A percentile compares a stretch with the other conserved stretches of the same genome.
Conservation (phyloP, 2,888 invertebrate species). For the Lepidochrysops patricia region DNA sequence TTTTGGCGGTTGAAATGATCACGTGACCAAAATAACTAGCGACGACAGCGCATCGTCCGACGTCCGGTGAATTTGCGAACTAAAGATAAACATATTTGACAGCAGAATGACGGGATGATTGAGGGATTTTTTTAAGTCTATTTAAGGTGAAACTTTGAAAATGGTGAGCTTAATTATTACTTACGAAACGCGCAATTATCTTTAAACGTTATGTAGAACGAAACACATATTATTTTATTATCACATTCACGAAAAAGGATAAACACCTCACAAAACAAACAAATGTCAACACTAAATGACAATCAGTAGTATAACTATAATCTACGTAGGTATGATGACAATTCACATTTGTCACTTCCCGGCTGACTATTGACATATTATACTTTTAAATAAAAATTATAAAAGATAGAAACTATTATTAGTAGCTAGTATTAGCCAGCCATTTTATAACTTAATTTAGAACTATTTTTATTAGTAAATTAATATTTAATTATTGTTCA, state of each 20-base stretch:
- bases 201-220: not conserved
- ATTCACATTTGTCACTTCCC: no score
- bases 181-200: not conserved
- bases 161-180: not conserved
- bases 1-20: slow-evolving; percentile 69
- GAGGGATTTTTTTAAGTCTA: not conserved
- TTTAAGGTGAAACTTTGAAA: not conserved
- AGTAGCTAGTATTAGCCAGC: no score
- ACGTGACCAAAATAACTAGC: slow-evolving; percentile 60
- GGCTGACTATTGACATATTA: no score
- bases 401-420: no score
- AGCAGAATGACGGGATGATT: not conserved
- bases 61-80: slow-evolving; percentile 15
- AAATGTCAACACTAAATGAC: not conserved
- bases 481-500: no score
- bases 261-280: slow-evolving; percentile 5
- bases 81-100: slow-evolving; percentile 10
- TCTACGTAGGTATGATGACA: no score
- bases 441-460: no score
- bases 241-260: not conserved
- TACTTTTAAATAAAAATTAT: no score
- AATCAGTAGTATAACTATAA: no score
- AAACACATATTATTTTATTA: not conserved
- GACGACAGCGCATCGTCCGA: slow-evolving; percentile 33
- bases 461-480: no score